phyloP scores from a whole-genome alignment of 2,797 vertebrate genomes.

The Odontamblyopus lacepedii region DNA sequence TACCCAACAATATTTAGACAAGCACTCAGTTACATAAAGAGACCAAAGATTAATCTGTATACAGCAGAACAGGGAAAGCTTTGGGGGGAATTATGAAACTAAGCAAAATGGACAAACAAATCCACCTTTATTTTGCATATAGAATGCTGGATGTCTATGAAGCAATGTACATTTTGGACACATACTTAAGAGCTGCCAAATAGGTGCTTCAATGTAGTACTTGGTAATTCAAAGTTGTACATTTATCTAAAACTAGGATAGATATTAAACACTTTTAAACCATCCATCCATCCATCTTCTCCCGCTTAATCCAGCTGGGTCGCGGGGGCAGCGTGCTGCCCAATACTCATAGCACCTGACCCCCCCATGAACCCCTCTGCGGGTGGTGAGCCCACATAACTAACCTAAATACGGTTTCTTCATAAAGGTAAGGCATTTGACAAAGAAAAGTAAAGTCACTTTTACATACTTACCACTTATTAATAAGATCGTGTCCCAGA shows the following conservation, averaged over 20 bases:
- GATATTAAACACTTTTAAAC: background rate
- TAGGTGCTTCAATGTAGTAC: background rate
- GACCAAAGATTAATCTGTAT: background rate
- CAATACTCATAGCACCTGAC: too few relatives aligned
- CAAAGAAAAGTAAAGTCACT: background rate
- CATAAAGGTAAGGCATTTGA: background rate
- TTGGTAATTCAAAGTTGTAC: too few relatives aligned
- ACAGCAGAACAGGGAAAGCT: background rate
- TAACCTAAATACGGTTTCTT: background rate
- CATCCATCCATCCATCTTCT: too few relatives aligned
- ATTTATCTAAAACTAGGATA: background rate
- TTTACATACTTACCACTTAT: conserved; percentile 68
- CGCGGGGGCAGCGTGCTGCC: too few relatives aligned
- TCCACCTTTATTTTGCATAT: background rate
- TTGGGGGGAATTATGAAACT: background rate
- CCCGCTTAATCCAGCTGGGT: too few relatives aligned
- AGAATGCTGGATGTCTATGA: background rate
- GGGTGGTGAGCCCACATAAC: too few relatives aligned
- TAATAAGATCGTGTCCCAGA: conserved; percentile 74
- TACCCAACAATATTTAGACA: background rate
- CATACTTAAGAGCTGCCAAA: background rate
- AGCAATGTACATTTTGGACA: background rate
- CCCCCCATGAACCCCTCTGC: too few relatives aligned
- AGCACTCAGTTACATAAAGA: conserved; percentile 1
- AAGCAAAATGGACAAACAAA: background rate